A percentile compares a stretch with the other conserved stretches of the same genome.
phyloP scores from a whole-genome alignment of 2,888 invertebrate species.

The Tipula helvola region DNA sequence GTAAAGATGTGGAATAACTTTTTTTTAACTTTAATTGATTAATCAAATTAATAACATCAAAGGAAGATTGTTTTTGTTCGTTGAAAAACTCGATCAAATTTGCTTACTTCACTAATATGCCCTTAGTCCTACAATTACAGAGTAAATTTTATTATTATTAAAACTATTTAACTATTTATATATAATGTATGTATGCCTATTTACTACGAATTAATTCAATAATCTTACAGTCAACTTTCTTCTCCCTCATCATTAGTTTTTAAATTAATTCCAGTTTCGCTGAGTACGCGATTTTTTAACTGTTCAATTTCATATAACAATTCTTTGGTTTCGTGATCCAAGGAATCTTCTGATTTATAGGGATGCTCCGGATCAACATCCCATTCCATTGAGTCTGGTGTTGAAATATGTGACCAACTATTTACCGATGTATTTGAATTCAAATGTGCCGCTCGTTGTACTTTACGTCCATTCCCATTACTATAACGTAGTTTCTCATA shows the following conservation, averaged over 20 bases:
- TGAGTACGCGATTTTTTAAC: conserved; percentile 48
- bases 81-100: background rate
- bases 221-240: conserved; percentile 16
- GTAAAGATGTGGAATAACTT: background rate
- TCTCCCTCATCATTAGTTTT: conserved; percentile 11
- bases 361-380: conserved; percentile 40
- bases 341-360: conserved; percentile 35
- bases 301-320: conserved; percentile 53
- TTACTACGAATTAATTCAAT: background rate
- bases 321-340: conserved; percentile 52
- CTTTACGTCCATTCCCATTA: conserved; percentile 15
- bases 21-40: background rate
- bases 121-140: background rate
- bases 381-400: conserved; percentile 57
- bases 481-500: background rate
- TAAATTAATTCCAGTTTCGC: conserved; percentile 45
- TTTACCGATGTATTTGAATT: conserved; percentile 31
- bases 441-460: conserved; percentile 17
- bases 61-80: background rate
- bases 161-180: background rate
- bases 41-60: background rate
- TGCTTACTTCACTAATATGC: background rate
- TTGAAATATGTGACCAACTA: conserved; percentile 49
- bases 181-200: background rate
- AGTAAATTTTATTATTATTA: background rate